Evolutionary conservation across 1,140 invertebrate species (phyloP), one percentile per base, ranked within the genome.

Genomic region (Heliconius hermathena): DNA sequence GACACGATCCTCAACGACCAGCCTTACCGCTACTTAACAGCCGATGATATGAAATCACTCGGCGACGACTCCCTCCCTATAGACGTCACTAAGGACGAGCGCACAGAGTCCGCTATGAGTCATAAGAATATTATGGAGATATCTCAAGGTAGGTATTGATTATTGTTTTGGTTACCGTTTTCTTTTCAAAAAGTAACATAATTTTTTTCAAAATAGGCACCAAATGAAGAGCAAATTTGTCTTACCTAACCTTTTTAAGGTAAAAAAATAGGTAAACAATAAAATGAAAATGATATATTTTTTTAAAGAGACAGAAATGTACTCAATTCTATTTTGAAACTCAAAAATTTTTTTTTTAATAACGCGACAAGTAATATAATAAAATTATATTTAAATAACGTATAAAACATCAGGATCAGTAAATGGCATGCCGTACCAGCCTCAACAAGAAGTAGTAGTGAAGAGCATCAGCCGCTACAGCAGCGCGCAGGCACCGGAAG

Each of bases 11-110:
- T 98, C 71, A 98, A 97, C 80, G 98, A 99, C 90, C 98, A 99
- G 87, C 98, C 98, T 1, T 99, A 99, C 91, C 96, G 98, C 77
- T 99, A 99, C 94, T 95, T 99, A 77, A 99, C 98, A 3, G 97
- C 97, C 49, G 98, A 99, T 92, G 97, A 99, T 90, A 99, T 99
- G 98, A 99, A 99, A 94, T 98, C 97, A 79, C 94, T 99, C 52
- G 97, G 98, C 71, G 98, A 99, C 89, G 98, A 99, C 94, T 99
- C 98, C 6, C 94, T 99, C 54, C 98, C 98, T 0, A 98, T 99
- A 84, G 98, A 99, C 89, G 98, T 98, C 13, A 98, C 98, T 1
- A 96, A 97, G 81, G 98, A 99, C 87, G 98, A 98, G 90, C 96
- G 97, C 16, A 96, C 97, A 18, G 97, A 97, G 74, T 95, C 94